Percentiles rank a stretch among this genome's conserved stretches.
phyloP scores from a whole-genome alignment of 2,888 invertebrate species.

The Cryptocephalus moraei region DNA sequence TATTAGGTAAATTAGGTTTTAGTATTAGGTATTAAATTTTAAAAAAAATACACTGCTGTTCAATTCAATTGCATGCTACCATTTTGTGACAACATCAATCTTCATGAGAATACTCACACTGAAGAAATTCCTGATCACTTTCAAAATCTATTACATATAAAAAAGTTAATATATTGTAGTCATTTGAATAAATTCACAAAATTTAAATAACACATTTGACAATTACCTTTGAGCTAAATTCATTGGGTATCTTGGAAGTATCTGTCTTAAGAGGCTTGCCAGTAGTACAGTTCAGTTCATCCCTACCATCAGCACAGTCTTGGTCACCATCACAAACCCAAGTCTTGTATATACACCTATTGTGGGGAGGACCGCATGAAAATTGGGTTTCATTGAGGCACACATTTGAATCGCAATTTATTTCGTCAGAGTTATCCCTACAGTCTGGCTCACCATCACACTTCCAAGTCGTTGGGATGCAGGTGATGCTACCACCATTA shows the following conservation, averaged over 20 bases:
- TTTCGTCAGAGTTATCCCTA: constrained; percentile 65
- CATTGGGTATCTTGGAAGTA: constrained; percentile 5
- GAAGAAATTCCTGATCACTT: no score
- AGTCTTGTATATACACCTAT: constrained; percentile 58
- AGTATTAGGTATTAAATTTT: no score
- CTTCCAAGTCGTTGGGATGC: constrained; percentile 65
- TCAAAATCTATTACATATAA: no score
- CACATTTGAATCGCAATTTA: constrained; percentile 49
- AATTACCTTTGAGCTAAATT: constrained; percentile 3
- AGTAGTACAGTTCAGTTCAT: constrained; percentile 58
- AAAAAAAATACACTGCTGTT: no score
- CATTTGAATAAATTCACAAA: no score
- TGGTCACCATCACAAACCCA: constrained; percentile 75
- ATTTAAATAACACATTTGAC: no score
- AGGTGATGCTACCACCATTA: constrained; percentile 41
- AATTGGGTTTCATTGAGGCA: constrained; percentile 63
- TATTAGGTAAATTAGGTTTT: no score
- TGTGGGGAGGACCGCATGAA: constrained; percentile 42
- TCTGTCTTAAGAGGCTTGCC: background rate
- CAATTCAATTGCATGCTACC: no score
- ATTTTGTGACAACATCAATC: no score
- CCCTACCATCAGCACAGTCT: constrained; percentile 62
- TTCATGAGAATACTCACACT: no score
- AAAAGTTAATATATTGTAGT: no score
- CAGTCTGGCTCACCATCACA: constrained; percentile 82